Base-by-base conservation (phyloP, 2,113 vertebrate genomes). In the Reinhardtius hippoglossoides region DNA sequence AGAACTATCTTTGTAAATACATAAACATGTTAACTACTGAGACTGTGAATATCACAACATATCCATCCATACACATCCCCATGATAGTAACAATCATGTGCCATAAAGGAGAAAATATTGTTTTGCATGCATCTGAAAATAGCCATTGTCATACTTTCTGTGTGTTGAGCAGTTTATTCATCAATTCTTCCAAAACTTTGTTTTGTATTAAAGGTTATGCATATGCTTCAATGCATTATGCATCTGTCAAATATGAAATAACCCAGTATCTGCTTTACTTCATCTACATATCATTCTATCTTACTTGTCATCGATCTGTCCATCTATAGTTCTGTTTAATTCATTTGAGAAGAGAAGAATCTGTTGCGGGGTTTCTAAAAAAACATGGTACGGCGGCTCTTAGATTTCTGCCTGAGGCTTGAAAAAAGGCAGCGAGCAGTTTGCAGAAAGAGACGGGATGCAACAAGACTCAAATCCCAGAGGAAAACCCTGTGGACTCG, bases 351-450 rank as follows among this genome's bases (percentile, higher is more conserved):
- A 54, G 1, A 8, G 18, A 50, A 16, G 12, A 46, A 46, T 16
- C 14, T 50, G 10, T 52, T 54, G 9, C 0, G 9, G n/a, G 21
- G 10, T 56, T 54, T 9, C 12, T 21, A 12, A 13, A 5, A n/a
- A 35, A 24, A 23, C 31, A 12, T 56, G 23, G 9, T 14, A 1
- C 1, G 12, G 3, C 23, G 0, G 12, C 1, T 71, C 63, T 62
- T 24, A 68, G 40, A 64, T 82, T 60, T 67, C 31, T 48, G 58
- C 61, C 59, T 12, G 31, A 68, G 37, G 79, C 57, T 37, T 71
- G 10, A 18, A 60, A 64, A 37, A 42, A 37, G 27, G 8, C 42
- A 23, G 64, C 24, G 24, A 23, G 3, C 52, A 46, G 4, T 20
- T 18, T 16, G 42, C 20, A 56, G 48, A 62, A 23, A 44, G 42